Evolutionary conservation across 35 echinoderm and acorn worm species (phyloP).

Genomic region (Patiria miniata): DNA sequence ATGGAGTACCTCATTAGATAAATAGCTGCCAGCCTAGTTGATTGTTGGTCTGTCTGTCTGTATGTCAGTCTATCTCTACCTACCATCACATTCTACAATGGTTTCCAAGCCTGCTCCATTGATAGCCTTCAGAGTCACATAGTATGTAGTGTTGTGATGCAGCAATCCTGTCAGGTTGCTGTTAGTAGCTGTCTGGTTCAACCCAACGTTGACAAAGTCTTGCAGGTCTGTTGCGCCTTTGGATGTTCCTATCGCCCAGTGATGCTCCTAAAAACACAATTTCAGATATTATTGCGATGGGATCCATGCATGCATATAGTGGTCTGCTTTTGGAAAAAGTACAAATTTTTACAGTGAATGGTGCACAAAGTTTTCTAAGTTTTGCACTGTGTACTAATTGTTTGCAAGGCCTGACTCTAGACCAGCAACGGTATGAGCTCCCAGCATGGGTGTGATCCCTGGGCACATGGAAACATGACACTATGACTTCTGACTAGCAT

Average conservation of each 20-base stretch:
- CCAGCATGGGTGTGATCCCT: no score
- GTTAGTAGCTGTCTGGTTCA: not conserved
- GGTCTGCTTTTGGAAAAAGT: no score
- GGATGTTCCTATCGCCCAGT: constrained; percentile 48
- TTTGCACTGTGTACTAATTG: no score
- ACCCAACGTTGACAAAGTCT: constrained; percentile 31
- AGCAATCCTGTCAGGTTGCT: not conserved
- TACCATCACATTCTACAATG: constrained; percentile 37
- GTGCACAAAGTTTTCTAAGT: not conserved
- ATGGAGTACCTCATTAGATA: no score
- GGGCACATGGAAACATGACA: no score
- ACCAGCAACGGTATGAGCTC: no score
- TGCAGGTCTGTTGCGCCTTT: constrained; percentile 33
- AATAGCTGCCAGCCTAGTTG: no score
- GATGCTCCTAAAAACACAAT: not conserved
- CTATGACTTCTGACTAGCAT: no score
- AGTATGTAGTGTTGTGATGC: constrained; percentile 32
- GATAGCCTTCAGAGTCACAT: constrained; percentile 45
- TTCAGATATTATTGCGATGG: not conserved
- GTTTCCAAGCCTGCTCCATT: constrained; percentile 57
- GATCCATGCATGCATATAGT: not conserved
- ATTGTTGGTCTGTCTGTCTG: no score
- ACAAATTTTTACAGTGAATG: no score
- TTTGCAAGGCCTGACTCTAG: no score
- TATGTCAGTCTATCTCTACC: not conserved